Percentiles rank a stretch among this genome's conserved stretches.
Evolutionary conservation across 2,888 invertebrate genomes (phyloP).

Genomic region (Nezara viridula): DNA sequence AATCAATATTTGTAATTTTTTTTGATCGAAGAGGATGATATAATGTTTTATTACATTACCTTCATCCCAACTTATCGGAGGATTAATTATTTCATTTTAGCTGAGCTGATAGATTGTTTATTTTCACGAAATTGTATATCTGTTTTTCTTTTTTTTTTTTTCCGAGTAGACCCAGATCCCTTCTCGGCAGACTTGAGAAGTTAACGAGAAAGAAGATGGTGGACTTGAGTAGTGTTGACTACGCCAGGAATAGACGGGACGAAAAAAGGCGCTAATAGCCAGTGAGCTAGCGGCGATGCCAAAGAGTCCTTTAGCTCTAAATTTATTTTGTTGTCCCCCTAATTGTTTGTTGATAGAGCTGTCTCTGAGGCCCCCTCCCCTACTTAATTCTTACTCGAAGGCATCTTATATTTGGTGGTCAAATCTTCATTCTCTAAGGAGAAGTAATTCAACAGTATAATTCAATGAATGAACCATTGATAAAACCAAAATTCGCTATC

Average conservation of each 20-base stretch:
- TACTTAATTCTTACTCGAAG: background rate
- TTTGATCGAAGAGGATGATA: too few relatives aligned
- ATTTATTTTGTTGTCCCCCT: constrained; percentile 41
- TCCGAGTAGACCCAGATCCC: too few relatives aligned
- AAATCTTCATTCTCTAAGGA: background rate
- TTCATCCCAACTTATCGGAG: too few relatives aligned
- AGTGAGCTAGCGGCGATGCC: constrained; percentile 27
- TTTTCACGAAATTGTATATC: too few relatives aligned
- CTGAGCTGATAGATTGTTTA: too few relatives aligned
- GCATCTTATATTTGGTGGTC: background rate
- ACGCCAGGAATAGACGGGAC: constrained; percentile 11
- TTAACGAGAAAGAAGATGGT: background rate
- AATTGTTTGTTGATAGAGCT: constrained; percentile 50
- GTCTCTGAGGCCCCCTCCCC: background rate
- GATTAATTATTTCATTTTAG: too few relatives aligned
- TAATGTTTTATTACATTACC: too few relatives aligned
- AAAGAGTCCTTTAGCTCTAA: background rate
- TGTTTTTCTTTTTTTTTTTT: too few relatives aligned
- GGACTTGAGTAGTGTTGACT: constrained; percentile 29
- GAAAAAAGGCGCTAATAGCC: constrained; percentile 44
- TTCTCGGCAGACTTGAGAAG: background rate
- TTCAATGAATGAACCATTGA: too few relatives aligned
- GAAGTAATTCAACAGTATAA: background rate
- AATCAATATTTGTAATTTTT: too few relatives aligned
- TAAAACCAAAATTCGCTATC: too few relatives aligned